These are phyloP conservation scores for Nemurella pictetii DNA, from an alignment of 2,888 invertebrate species.

Conservation along the genomic window DNA sequence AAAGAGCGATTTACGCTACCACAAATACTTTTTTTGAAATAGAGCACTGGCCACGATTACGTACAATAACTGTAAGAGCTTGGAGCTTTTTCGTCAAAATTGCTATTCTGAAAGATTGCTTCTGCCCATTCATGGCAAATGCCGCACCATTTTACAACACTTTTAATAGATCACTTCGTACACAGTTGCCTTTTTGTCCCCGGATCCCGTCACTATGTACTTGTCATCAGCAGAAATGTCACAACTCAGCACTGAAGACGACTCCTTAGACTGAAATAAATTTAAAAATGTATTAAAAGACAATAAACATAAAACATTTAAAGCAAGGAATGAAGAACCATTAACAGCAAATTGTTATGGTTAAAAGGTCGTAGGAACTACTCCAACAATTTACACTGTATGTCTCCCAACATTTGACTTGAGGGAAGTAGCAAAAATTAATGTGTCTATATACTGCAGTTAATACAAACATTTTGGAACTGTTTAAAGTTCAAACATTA, in stretches of 20 bases:
- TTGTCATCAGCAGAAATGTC: conserved; percentile 98
- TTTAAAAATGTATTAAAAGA: conserved; percentile 20
- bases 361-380: too few species aligned
- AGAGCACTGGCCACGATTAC: background rate
- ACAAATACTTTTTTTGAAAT: background rate
- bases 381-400: too few species aligned
- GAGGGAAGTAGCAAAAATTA: too few species aligned
- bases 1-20: background rate
- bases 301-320: too few species aligned
- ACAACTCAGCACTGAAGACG: conserved; percentile 96
- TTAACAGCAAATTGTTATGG: too few species aligned
- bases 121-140: background rate
- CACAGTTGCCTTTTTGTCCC: conserved; percentile 96
- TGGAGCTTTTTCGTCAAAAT: background rate
- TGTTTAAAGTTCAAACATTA: too few species aligned
- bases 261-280: conserved; percentile 84
- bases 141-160: background rate
- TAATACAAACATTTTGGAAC: too few species aligned
- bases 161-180: conserved; percentile 90
- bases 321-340: too few species aligned
- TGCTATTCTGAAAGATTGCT: background rate
- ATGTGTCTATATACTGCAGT: too few species aligned
- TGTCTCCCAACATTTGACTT: too few species aligned
- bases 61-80: background rate
- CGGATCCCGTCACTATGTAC: conserved; percentile 96